phyloP scores from a whole-genome alignment of 2,113 vertebrate species.

The Zeus faber region DNA sequence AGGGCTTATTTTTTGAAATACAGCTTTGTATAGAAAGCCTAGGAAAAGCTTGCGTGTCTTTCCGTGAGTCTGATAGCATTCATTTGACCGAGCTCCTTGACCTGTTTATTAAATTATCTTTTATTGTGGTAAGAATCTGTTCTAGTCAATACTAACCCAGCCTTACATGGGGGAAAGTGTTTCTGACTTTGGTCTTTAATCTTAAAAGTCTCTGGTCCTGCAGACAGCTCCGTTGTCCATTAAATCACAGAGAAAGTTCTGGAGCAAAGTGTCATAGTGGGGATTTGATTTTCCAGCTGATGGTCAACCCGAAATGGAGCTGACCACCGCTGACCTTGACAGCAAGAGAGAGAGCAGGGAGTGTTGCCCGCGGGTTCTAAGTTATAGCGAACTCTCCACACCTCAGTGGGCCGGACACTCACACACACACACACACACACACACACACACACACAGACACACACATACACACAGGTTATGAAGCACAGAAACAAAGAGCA shows the following conservation, averaged over 20 bases:
- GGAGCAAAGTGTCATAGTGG: background rate
- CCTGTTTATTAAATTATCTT: no score
- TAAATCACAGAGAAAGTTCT: background rate
- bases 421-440: background rate
- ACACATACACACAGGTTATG: background rate
- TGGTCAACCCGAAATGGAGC: slow-evolving; percentile 14
- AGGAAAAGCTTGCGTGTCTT: no score
- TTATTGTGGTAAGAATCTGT: background rate
- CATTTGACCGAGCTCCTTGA: no score
- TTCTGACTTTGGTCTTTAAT: background rate
- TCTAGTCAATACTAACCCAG: background rate
- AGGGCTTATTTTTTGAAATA: no score
- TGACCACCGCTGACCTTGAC: slow-evolving; percentile 33
- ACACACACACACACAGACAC: background rate
- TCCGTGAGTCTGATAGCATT: no score
- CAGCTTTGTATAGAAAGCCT: no score
- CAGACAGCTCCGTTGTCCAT: background rate
- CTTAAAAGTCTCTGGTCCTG: no score
- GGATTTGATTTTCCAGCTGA: background rate
- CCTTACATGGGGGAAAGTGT: background rate
- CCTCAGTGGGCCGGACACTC: slow-evolving; percentile 11
- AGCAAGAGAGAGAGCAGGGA: slow-evolving; percentile 22
- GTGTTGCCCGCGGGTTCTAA: slow-evolving; percentile 8
- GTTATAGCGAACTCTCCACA: slow-evolving; percentile 9
- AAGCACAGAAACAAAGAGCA: background rate